These are phyloP conservation scores for Chloroceryle inda DNA, from an alignment of 2,797 vertebrate species.

Conservation along the genomic window DNA sequence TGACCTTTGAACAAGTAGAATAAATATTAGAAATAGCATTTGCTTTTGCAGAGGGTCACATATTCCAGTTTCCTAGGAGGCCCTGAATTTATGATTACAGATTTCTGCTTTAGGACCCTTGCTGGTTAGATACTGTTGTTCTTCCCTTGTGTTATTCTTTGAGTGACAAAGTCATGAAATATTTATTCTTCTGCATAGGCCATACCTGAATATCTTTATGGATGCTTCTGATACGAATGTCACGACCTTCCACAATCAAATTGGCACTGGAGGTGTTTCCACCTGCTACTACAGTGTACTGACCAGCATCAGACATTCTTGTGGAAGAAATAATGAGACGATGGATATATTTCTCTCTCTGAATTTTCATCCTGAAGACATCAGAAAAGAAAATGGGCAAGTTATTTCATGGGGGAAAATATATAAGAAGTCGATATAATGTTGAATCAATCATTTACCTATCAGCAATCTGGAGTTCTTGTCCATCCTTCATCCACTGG, in stretches of 20 bases:
- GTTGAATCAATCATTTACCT: slow-evolving; percentile 78
- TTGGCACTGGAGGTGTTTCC: slow-evolving; percentile 92
- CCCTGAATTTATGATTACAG: not conserved
- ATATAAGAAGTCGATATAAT: not conserved
- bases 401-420: not conserved
- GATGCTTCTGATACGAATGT: slow-evolving; percentile 84
- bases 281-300: slow-evolving; percentile 94
- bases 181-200: not conserved
- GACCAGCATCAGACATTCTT: slow-evolving; percentile 92
- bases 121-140: not conserved
- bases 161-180: not conserved
- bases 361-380: slow-evolving; percentile 84
- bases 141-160: not conserved
- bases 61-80: not conserved
- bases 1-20: slow-evolving; percentile 78
- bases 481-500: slow-evolving; percentile 97
- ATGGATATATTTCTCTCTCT: slow-evolving; percentile 92
- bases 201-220: slow-evolving; percentile 83
- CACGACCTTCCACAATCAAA: slow-evolving; percentile 92
- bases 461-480: slow-evolving; percentile 90
- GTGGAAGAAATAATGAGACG: slow-evolving; percentile 93
- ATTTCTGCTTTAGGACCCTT: not conserved
- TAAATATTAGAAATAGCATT: not conserved
- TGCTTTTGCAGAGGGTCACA: not conserved
- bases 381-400: not conserved